Evolutionary conservation across 2,113 vertebrate species (phyloP), one percentile per base, ranked within the genome.

Genomic region (Tichodroma muraria): DNA sequence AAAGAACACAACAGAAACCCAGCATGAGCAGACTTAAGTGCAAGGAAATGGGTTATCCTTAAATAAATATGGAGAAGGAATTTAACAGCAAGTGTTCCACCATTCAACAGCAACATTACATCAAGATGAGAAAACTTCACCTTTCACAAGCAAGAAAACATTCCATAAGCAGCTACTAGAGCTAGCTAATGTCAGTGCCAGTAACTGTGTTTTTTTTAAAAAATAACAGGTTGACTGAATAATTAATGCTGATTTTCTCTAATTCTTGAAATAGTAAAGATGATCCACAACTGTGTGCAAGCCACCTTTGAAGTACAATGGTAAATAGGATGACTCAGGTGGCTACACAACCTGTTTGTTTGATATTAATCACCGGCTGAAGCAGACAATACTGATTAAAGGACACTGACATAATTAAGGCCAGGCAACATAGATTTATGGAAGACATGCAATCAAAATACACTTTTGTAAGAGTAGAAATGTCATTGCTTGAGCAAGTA

Each of bases 281-380:
- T 40, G 24, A 66, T 25, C 24, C 22, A 78, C n/a, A 80, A 47
- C 21, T n/a, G 31, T 19, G 70, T 31, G 37, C 40, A 91, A 80
- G 59, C 38, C 78, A 75, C 68, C n/a, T 90, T 71, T 89, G 65
- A 92, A 84, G 64, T 61, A 60, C 28, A 79, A 40, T 44, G 28
- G 65, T 61, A 93, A 88, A 84, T 45, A 93, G n/a, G 45, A 90
- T 95, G 91, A 96, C 89, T 94, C 83, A 92, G 82, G 85, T 75
- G 56, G 69, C 70, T 28, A 37, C 31, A 40, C 37, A 75, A 89
- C 59, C 70, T 54, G 57, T n/a, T 60, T 82, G 40, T 53, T 23
- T 56, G 35, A 86, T 68, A 92, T 75, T 84, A 92, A 92, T 86
- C 89, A 90, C 10, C 66, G 69, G 83, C 80, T 89, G 44, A 89